Evolutionary conservation across 2,113 vertebrate genomes (phyloP), one percentile per base, ranked within the genome.

Genomic region (Lampris incognitus): DNA sequence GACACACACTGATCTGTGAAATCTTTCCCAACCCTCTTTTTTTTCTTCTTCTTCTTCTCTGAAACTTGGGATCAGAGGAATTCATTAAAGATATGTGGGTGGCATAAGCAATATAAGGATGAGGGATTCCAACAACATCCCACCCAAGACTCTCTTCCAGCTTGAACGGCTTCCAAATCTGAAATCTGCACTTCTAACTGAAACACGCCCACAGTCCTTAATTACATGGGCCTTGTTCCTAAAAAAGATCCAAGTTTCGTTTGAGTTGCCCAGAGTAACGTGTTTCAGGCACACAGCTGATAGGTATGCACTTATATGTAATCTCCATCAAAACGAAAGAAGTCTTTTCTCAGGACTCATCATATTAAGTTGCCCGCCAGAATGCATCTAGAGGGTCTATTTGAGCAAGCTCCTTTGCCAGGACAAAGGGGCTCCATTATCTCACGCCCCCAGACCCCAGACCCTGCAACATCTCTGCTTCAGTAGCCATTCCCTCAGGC

Each of bases 1-100:
- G 88, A 89, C 86, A 78, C 81, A 80, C 49, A 13, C 56, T 54
- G 70, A 87, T 79, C 73, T 79, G 81, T 72, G 81, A 91, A 91
- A 91, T 89, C 83, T 78, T 78, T 74, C 86, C 81, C 87, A 84
- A 91, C 88, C 69, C 82, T 87, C 84, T 84, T 78, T 83, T 24
- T 24, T 24, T 24, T 24, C 24, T 24, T 24, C 24, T 24, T 24
- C 24, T 24, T 24, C 24, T 24, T 90, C 87, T 84, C 85, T 86
- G 88, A 86, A 88, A 90, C 88, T 91, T 92, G 59, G 82, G 87
- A 91, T 93, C 85, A 91, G 88, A 91, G 79, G 84, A 92, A 92
- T 89, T 79, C 80, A 85, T 91, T 90, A 87, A 71, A 67, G 69
- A 81, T 86, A 83, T 88, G 92, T 92, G 89, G 92, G 93, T 88